phyloP scores from a whole-genome alignment of 1,140 invertebrate species.

The Drosophila fuyamai region DNA sequence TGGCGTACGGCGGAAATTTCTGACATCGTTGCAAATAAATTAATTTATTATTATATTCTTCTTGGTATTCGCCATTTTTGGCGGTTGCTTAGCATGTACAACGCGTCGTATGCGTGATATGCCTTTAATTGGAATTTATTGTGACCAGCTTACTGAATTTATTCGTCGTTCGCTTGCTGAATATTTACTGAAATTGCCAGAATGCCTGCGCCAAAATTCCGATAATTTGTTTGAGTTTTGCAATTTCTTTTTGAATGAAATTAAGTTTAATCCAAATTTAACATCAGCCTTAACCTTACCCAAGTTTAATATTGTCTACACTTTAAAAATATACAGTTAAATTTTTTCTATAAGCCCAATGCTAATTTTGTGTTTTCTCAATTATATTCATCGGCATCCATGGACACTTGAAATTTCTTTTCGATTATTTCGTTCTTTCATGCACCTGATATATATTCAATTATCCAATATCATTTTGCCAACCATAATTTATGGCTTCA shows the following conservation, averaged over 20 bases:
- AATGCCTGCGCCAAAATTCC: constrained; percentile 1
- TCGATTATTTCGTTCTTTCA: not conserved
- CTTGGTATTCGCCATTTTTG: constrained; percentile 41
- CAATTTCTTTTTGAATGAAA: not conserved
- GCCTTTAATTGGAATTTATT: constrained; percentile 79
- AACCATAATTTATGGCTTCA: constrained; percentile 59
- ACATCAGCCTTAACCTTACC: too few relatives aligned
- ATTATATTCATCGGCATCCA: not conserved
- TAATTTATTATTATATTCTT: constrained; percentile 76
- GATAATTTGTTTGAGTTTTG: constrained; percentile 1
- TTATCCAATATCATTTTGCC: constrained; percentile 47
- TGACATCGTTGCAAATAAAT: constrained; percentile 75
- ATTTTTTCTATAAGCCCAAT: too few relatives aligned
- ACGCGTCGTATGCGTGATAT: constrained; percentile 73
- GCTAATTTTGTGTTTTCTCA: too few relatives aligned
- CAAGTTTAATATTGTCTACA: too few relatives aligned
- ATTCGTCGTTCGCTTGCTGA: constrained; percentile 11
- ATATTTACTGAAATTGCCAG: constrained; percentile 16
- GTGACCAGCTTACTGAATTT: constrained; percentile 36
- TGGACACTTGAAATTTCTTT: not conserved
- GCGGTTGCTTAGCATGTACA: constrained; percentile 65
- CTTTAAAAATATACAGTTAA: too few relatives aligned
- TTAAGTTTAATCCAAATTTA: not conserved
- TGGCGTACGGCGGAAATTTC: constrained; percentile 54
- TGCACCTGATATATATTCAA: constrained; percentile 27